Evolutionary conservation across 1,140 invertebrate species (phyloP), one percentile per base, ranked within the genome.

Genomic region (Asobara japonica): DNA sequence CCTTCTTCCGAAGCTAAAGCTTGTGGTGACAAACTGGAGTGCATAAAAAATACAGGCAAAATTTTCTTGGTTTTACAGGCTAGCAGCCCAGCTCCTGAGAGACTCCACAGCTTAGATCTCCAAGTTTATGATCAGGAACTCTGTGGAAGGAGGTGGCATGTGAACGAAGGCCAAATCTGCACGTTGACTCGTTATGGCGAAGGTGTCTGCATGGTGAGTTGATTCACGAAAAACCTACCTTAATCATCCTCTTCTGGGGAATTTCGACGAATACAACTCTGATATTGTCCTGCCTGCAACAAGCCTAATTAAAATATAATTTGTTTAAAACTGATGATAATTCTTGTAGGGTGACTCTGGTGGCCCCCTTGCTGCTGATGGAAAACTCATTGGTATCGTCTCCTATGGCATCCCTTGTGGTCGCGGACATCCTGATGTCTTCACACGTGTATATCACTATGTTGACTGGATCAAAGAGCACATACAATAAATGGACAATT

Each of bases 321-420:
- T 48, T 48, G 10, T 13, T 60, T 45, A 11, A 45, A 68, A 30
- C 45, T 64, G 41, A 25, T 71, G 82, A 80, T 29, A n/a, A n/a
- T n/a, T n/a, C n/a, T n/a, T n/a, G n/a, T 72, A 90, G 89, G 90
- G 90, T 41, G 90, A 91, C 79, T 89, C 88, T 25, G 90, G 90
- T 68, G 88, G 89, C 27, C 88, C 90, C 3, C 78, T 91, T 38
- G 84, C 89, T 0, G 80, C 83, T 4, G 74, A 79, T 27, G 79
- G 78, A 31, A 74, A 75, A 0, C 84, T 87, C 48, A 82, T 89
- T 30, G 90, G 90, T 8, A 76, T 91, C 13, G 89, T 90, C 13
- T 90, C 89, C 0, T 91, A 90, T 86, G 90, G 90, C 13, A 82
- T 82, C 56, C 90, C 90, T 0, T 91, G 91, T 74, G 90, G 89